Conservation (phyloP, 2,888 invertebrate genomes). For the Eupsilia transversa region DNA sequence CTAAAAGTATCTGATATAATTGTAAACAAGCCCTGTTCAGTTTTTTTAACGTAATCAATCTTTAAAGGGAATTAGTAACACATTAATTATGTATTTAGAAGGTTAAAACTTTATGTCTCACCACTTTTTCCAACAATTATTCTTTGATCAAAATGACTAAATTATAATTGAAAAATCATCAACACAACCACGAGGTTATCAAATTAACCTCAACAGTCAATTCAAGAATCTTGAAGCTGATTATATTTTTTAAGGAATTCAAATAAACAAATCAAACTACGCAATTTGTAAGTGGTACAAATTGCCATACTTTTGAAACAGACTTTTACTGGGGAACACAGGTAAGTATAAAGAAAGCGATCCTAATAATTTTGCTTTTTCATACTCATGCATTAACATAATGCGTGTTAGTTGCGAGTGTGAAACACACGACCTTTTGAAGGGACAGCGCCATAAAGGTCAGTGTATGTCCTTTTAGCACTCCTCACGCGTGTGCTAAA, state of each 20-base stretch:
- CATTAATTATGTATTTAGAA: neutral
- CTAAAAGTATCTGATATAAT: neutral
- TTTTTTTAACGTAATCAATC: neutral
- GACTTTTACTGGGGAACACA: neutral
- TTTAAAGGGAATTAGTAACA: neutral
- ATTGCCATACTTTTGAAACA: neutral
- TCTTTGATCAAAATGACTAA: neutral
- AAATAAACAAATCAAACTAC: neutral
- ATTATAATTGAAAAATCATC: neutral
- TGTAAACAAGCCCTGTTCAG: neutral
- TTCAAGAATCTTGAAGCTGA: neutral
- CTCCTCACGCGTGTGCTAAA: slow-evolving; percentile 25
- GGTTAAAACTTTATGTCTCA: neutral
- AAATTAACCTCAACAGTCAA: neutral
- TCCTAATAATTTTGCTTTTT: slow-evolving; percentile 36
- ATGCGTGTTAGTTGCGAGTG: slow-evolving; percentile 39
- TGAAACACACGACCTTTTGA: slow-evolving; percentile 41
- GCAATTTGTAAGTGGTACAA: neutral
- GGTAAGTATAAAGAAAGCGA: slow-evolving; percentile 25
- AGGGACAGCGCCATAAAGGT: slow-evolving; percentile 52
- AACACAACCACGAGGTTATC: neutral
- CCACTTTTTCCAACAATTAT: neutral
- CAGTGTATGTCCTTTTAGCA: slow-evolving; percentile 46
- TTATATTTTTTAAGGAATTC: no score
- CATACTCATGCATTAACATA: slow-evolving; percentile 31